Conservation (phyloP, 64 coral and sea anemone genomes). For the Dendrophyllia cribrosa region DNA sequence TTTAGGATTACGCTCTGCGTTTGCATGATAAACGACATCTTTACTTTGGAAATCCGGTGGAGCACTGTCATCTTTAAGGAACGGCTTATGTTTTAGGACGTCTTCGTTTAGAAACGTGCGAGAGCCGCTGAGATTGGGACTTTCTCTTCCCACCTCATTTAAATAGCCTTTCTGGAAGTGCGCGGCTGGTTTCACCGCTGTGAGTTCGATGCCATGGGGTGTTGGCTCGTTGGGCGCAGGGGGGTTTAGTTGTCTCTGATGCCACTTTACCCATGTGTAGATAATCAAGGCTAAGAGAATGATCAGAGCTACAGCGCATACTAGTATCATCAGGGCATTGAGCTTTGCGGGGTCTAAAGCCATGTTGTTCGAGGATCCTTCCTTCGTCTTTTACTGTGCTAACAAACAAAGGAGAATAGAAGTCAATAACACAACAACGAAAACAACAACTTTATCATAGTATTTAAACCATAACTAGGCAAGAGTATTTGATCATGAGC, state of each 20-base stretch:
- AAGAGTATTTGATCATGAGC: too few relatives aligned
- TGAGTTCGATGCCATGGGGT: not conserved
- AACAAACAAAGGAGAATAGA: too few relatives aligned
- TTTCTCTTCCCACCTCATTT: not conserved
- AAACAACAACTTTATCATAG: too few relatives aligned
- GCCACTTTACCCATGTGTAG: conserved; percentile 36
- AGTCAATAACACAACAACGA: too few relatives aligned
- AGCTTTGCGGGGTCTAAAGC: not conserved
- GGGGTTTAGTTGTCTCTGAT: not conserved
- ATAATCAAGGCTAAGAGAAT: not conserved
- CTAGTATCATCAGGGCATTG: conserved; percentile 7
- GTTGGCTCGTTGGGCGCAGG: not conserved
- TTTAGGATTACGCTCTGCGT: too few relatives aligned
- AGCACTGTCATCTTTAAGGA: not conserved
- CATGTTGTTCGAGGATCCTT: not conserved
- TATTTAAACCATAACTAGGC: too few relatives aligned
- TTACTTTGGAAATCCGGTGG: not conserved
- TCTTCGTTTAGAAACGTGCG: conserved; percentile 15
- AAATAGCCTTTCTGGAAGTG: conserved; percentile 15
- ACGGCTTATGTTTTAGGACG: conserved; percentile 17
- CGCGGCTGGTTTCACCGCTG: not conserved
- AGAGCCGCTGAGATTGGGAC: conserved; percentile 30
- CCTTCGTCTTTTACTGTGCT: too few relatives aligned
- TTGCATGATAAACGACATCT: not conserved
- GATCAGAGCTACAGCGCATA: not conserved